Evolutionary conservation across 2,797 vertebrate species (phyloP), one percentile per base, ranked within the genome.

Genomic region (Sebastes steindachneri): DNA sequence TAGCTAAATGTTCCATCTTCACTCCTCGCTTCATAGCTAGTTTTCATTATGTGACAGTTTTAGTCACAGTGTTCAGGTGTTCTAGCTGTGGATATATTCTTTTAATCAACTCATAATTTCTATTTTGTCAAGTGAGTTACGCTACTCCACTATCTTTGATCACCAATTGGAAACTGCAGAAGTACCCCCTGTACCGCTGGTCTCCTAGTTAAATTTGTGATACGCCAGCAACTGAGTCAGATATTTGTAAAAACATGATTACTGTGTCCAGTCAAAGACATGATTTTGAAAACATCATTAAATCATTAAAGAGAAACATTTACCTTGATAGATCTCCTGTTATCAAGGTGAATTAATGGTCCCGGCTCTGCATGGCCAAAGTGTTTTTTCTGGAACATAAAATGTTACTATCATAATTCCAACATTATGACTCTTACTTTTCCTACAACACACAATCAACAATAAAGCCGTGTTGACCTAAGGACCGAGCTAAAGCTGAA

Each of bases 241-340:
- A 29, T 28, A 23, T 67, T 51, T 35, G 7, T 28, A 31, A 54
- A 59, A 66, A 41, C 66, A 19, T 45, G 21, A 35, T 14, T 17
- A 45, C 1, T 19, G 2, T 68, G 4, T 45, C 15, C 2, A 25
- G 14, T 51, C 15, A 63, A 54, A 65, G 15, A 37, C 48, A 28
- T 15, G 1, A 54, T 54, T 33, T 76, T 33, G 1, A 33, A 55
- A 9, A 74, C 14, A 19, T 54, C 7, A 63, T 4, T 3, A n/a
- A n/a, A 7, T 37, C 15, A 53, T 33, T 5, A 67, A 23, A 66
- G 5, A 14, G 35, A 31, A 62, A 31, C 2, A 9, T 79, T 79
- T 96, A 97, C 97, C 96, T 97, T 96, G 58, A 95, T 93, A 86
- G 94, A 93, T 74, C 89, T 94, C 79, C 95, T 93, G 72, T 96